A percentile compares a stretch with the other conserved stretches of the same genome.
phyloP scores from a whole-genome alignment of 2,113 vertebrate genomes.

The Colossoma macropomum region DNA sequence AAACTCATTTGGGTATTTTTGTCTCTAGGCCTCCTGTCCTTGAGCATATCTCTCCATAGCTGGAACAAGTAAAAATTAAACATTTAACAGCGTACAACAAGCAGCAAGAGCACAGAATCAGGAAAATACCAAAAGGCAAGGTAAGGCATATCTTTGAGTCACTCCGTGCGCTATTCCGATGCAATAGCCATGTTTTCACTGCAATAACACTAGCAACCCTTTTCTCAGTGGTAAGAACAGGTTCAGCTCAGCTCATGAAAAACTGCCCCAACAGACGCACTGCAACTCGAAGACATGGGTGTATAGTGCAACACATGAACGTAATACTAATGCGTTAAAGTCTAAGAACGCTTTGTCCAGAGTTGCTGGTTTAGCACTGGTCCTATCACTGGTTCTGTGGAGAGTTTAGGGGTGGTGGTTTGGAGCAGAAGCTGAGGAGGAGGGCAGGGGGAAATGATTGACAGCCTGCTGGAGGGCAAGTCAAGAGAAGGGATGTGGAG shows the following conservation, averaged over 20 bases:
- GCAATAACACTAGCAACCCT: conserved; percentile 48
- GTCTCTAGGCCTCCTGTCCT: conserved; percentile 52
- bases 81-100: conserved; percentile 54
- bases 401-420: conserved; percentile 54
- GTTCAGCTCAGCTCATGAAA: conserved; percentile 44
- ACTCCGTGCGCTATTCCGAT: conserved; percentile 44
- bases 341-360: conserved; percentile 23
- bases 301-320: conserved; percentile 42
- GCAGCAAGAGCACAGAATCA: conserved; percentile 21
- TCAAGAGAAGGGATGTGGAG: conserved; percentile 35
- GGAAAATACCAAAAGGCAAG: conserved; percentile 47
- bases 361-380: conserved; percentile 34
- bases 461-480: conserved; percentile 58
- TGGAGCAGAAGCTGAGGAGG: conserved; percentile 36
- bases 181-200: conserved; percentile 48
- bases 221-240: conserved; percentile 45
- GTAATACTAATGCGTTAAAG: conserved; percentile 51
- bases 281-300: conserved; percentile 39
- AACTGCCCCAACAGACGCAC: conserved; percentile 47
- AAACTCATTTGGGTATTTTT: conserved; percentile 48
- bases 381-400: conserved; percentile 28
- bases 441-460: conserved; percentile 52
- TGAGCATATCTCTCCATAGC: conserved; percentile 46
- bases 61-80: conserved; percentile 54
- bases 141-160: conserved; percentile 45